Evolutionary conservation across 2,888 invertebrate genomes (phyloP).

Genomic region (Coelogynopora nodosa): DNA sequence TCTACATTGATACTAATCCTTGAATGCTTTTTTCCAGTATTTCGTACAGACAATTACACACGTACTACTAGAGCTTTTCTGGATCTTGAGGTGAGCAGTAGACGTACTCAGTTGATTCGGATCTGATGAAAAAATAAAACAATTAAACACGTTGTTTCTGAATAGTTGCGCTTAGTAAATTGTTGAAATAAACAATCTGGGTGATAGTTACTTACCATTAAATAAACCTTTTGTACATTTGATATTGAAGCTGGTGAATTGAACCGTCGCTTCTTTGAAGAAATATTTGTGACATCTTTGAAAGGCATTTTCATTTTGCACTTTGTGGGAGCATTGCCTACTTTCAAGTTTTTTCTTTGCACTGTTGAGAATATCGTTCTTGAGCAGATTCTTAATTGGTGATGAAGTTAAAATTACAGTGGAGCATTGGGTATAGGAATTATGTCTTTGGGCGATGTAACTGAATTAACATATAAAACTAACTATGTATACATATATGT

Average conservation of each 20-base stretch:
- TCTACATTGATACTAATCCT: slow-evolving; percentile 6
- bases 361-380: background rate
- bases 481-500: too few species aligned
- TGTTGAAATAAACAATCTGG: background rate
- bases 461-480: too few species aligned
- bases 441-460: background rate
- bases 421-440: background rate
- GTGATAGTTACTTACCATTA: slow-evolving; percentile 17
- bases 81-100: background rate
- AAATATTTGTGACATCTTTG: background rate
- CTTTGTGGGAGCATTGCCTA: background rate
- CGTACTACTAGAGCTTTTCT: background rate
- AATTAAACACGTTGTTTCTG: background rate
- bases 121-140: slow-evolving; percentile 10
- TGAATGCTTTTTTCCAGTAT: background rate
- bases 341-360: background rate
- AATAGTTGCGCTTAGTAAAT: slow-evolving; percentile 24
- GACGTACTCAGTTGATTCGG: slow-evolving; percentile 19
- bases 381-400: background rate
- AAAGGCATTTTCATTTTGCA: background rate
- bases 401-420: background rate
- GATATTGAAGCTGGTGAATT: slow-evolving; percentile 29
- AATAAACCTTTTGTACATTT: slow-evolving; percentile 28
- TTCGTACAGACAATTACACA: slow-evolving; percentile 6
- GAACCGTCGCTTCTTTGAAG: background rate